Conservation (phyloP, 2,113 vertebrate genomes). For the Falco punctatus region DNA sequence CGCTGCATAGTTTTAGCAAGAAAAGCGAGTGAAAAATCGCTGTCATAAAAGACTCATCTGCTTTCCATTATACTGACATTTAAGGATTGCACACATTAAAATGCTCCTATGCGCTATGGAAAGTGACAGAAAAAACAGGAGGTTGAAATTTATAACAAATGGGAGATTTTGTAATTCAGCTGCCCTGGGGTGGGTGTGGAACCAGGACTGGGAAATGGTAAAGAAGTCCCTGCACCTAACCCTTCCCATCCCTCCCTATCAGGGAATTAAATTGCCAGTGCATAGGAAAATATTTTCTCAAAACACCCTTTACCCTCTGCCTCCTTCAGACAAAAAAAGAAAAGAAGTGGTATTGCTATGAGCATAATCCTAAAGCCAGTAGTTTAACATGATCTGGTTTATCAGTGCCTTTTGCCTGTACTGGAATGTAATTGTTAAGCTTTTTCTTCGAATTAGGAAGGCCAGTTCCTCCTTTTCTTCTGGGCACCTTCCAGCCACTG, state of each 20-base stretch:
- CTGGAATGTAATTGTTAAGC: background rate
- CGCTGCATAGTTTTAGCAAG: background rate
- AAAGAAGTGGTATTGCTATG: too few species aligned
- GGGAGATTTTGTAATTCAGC: background rate
- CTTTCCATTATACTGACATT: background rate
- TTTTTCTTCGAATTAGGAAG: background rate
- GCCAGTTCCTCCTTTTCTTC: background rate
- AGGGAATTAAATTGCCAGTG: background rate
- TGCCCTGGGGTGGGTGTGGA: background rate
- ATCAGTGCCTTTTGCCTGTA: background rate
- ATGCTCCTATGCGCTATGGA: background rate
- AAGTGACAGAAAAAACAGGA: background rate
- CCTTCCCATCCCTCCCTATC: background rate
- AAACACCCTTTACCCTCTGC: background rate
- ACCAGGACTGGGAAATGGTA: background rate
- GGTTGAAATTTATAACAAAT: background rate
- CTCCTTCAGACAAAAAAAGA: background rate
- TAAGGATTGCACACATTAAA: conserved; percentile 4
- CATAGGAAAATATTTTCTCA: background rate
- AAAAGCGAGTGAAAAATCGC: background rate
- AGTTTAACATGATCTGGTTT: background rate
- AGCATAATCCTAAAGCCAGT: background rate
- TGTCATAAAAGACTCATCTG: conserved; percentile 15
- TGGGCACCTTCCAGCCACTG: background rate
- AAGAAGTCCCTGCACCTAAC: background rate